phyloP scores from a whole-genome alignment of 2,113 vertebrate species.

The Clinocottus analis region DNA sequence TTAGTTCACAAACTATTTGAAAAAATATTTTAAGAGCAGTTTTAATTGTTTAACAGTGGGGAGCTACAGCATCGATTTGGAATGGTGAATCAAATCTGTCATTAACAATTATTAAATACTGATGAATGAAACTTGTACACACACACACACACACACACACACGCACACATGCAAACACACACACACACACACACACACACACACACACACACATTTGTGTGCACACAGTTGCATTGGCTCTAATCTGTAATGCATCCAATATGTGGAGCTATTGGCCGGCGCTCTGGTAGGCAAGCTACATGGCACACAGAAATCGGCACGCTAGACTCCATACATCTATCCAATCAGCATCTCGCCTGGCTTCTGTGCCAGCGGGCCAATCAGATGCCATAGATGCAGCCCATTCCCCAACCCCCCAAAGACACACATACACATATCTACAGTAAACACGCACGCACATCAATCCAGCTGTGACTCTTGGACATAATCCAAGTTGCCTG shows the following conservation, averaged over 20 bases:
- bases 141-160: slow-evolving; percentile 27
- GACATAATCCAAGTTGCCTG: slow-evolving; percentile 68
- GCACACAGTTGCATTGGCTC: slow-evolving; percentile 46
- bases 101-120: slow-evolving; percentile 76
- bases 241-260: slow-evolving; percentile 76
- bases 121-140: slow-evolving; percentile 1
- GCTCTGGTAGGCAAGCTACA: slow-evolving; percentile 61
- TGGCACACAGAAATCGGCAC: slow-evolving; percentile 71
- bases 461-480: slow-evolving; percentile 79
- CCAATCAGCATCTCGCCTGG: slow-evolving; percentile 68
- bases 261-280: slow-evolving; percentile 62
- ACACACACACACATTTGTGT: slow-evolving; percentile 20
- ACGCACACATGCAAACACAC: slow-evolving; percentile 26
- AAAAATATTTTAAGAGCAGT: slow-evolving; percentile 20
- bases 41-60: slow-evolving; percentile 17
- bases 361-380: slow-evolving; percentile 64
- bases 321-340: slow-evolving; percentile 58
- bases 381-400: slow-evolving; percentile 67
- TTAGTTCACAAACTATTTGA: slow-evolving; percentile 10
- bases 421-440: slow-evolving; percentile 44
- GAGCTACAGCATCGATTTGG: slow-evolving; percentile 57
- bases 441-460: slow-evolving; percentile 18
- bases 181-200: slow-evolving; percentile 23
- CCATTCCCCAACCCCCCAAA: slow-evolving; percentile 39
- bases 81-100: slow-evolving; percentile 64